A percentile compares a stretch with the other conserved stretches of the same genome.
Evolutionary conservation across 2,888 invertebrate species (phyloP).

Genomic region (Mesorhabditis sp.): DNA sequence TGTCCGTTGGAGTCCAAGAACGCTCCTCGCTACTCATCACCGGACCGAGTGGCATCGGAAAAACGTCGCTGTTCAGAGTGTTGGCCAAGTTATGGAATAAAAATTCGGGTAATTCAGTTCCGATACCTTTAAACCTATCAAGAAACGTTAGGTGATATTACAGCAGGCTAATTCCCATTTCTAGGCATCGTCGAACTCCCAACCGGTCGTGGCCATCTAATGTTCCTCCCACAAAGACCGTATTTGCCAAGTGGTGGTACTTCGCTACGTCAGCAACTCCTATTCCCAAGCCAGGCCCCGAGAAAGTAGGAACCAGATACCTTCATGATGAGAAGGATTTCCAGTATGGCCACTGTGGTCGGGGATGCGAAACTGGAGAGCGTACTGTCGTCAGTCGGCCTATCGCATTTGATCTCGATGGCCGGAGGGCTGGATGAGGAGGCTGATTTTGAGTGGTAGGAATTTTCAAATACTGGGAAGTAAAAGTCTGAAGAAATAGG

Average conservation of each 20-base stretch:
- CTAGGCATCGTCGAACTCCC: constrained; percentile 19
- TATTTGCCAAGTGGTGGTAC: constrained; percentile 63
- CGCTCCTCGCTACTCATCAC: constrained; percentile 75
- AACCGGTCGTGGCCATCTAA: constrained; percentile 58
- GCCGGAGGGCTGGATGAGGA: constrained; percentile 59
- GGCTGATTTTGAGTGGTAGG: constrained; percentile 63
- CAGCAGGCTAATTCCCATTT: not conserved
- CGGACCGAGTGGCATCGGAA: constrained; percentile 91
- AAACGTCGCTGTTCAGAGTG: constrained; percentile 81
- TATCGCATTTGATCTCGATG: constrained; percentile 48
- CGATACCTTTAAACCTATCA: not conserved
- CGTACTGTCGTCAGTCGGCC: constrained; percentile 57
- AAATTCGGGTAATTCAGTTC: constrained; percentile 37
- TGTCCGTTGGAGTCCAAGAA: constrained; percentile 60
- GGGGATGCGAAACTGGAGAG: constrained; percentile 11
- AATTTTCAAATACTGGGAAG: constrained; percentile 7
- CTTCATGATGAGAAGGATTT: not conserved
- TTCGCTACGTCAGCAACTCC: constrained; percentile 61
- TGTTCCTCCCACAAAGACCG: constrained; percentile 65
- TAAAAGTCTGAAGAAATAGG: not conserved
- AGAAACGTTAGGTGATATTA: not conserved
- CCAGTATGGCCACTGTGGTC: not conserved
- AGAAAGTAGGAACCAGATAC: not conserved
- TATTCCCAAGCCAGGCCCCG: constrained; percentile 11
- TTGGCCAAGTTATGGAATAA: constrained; percentile 90